A percentile compares a stretch with the other conserved stretches of the same genome.
Evolutionary conservation across 1,140 invertebrate species (phyloP).

Genomic region (Drosophila micromelanica): DNA sequence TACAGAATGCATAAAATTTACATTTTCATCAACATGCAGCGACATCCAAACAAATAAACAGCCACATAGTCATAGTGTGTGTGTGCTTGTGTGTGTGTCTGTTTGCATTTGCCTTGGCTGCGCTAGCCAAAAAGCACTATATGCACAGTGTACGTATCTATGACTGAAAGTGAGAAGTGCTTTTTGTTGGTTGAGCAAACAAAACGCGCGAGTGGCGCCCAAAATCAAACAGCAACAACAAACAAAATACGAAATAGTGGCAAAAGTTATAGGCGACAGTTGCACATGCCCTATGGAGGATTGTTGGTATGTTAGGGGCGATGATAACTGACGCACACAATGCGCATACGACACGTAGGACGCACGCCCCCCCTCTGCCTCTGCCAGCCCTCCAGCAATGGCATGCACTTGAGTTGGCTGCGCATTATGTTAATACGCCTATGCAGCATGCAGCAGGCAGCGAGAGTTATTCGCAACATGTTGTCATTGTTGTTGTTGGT

Average conservation of each 20-base stretch:
- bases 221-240: slow-evolving; percentile 58
- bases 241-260: slow-evolving; percentile 31
- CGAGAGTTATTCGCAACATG: slow-evolving; percentile 52
- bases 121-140: slow-evolving; percentile 33
- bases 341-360: slow-evolving; percentile 74
- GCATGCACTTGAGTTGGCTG: slow-evolving; percentile 70
- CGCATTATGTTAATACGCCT: slow-evolving; percentile 80
- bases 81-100: background rate
- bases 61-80: background rate
- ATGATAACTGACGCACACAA: slow-evolving; percentile 42
- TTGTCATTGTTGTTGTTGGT: slow-evolving; percentile 49
- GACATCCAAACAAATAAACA: slow-evolving; percentile 57
- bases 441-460: slow-evolving; percentile 20
- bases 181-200: slow-evolving; percentile 59
- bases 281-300: slow-evolving; percentile 44
- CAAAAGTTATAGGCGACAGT: slow-evolving; percentile 61
- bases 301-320: slow-evolving; percentile 19
- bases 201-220: slow-evolving; percentile 52
- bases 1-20: slow-evolving; percentile 67
- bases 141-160: slow-evolving; percentile 44
- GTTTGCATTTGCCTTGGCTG: slow-evolving; percentile 32
- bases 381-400: background rate
- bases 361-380: slow-evolving; percentile 22
- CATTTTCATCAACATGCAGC: slow-evolving; percentile 72
- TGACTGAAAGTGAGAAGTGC: slow-evolving; percentile 64